A percentile compares a stretch with the other conserved stretches of the same genome.
These are phyloP conservation scores for Zaprionus bogoriensis DNA, from an alignment of 2,888 invertebrate species.

Conservation along the genomic window DNA sequence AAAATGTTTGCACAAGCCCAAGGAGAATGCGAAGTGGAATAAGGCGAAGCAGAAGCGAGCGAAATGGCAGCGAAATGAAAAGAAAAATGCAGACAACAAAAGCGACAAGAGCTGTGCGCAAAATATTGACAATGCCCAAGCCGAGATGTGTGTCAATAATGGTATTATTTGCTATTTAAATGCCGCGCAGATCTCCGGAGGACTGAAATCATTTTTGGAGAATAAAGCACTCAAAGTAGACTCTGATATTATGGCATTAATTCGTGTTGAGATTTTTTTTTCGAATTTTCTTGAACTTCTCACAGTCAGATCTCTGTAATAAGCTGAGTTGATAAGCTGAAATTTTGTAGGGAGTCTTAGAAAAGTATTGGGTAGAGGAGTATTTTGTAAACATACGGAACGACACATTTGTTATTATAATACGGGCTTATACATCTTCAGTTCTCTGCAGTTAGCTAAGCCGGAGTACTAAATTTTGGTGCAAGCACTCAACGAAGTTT, in stretches of 20 bases:
- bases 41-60: not conserved
- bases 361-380: not conserved
- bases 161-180: constrained; percentile 9
- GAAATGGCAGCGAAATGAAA: not conserved
- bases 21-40: not conserved
- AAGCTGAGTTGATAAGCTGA: not conserved
- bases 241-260: too few relatives aligned
- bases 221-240: not conserved
- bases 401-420: too few relatives aligned
- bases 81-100: not conserved
- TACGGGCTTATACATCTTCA: too few relatives aligned
- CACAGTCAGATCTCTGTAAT: not conserved
- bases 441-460: not conserved
- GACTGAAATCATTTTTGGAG: not conserved
- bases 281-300: not conserved
- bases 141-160: constrained; percentile 3
- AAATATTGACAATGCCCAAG: not conserved
- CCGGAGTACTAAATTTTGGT: not conserved
- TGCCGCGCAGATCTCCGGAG: not conserved
- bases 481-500: too few relatives aligned
- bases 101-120: not conserved
- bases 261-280: too few relatives aligned
- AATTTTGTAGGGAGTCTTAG: not conserved
- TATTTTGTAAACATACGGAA: too few relatives aligned
- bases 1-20: constrained; percentile 24